These are phyloP conservation scores for Novumbra hubbsi DNA, from an alignment of 2,797 vertebrate genomes.

Conservation along the genomic window DNA sequence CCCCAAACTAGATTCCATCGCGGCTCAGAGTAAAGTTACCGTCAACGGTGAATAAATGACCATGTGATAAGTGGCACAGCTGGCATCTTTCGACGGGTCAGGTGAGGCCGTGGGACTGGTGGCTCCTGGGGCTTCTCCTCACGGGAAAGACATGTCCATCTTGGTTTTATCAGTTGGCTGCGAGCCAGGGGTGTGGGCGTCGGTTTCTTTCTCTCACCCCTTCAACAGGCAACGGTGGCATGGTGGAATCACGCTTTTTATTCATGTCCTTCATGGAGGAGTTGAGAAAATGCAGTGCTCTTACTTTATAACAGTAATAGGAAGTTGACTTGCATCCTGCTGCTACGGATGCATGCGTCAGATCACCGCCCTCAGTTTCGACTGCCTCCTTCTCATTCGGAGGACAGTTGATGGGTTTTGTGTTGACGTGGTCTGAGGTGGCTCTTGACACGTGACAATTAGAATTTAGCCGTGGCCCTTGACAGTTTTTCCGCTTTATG, in stretches of 20 bases:
- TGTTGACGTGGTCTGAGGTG: constrained; percentile 17
- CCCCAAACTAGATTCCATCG: neutral
- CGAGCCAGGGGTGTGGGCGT: constrained; percentile 51
- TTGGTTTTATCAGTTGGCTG: constrained; percentile 61
- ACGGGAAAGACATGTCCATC: constrained; percentile 39
- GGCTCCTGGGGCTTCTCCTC: constrained; percentile 30
- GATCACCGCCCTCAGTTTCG: constrained; percentile 5
- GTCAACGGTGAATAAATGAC: constrained; percentile 53
- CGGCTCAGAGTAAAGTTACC: constrained; percentile 25
- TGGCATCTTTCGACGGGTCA: constrained; percentile 42
- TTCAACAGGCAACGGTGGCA: constrained; percentile 63
- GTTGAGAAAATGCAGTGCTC: constrained; percentile 51
- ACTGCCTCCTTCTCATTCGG: constrained; percentile 16
- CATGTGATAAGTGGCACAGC: constrained; percentile 34
- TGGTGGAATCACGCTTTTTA: constrained; percentile 70
- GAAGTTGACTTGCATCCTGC: constrained; percentile 42
- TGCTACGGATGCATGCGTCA: constrained; percentile 16
- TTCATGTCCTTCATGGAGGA: constrained; percentile 65
- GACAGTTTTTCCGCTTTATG: constrained; percentile 46
- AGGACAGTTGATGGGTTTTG: constrained; percentile 3
- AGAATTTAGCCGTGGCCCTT: constrained; percentile 2
- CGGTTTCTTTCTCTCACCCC: constrained; percentile 47
- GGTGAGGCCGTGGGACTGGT: constrained; percentile 8
- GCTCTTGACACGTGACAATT: neutral
- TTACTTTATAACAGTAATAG: constrained; percentile 38